Conservation (phyloP, 2,888 invertebrate species). For the Cristatella mucedo region DNA sequence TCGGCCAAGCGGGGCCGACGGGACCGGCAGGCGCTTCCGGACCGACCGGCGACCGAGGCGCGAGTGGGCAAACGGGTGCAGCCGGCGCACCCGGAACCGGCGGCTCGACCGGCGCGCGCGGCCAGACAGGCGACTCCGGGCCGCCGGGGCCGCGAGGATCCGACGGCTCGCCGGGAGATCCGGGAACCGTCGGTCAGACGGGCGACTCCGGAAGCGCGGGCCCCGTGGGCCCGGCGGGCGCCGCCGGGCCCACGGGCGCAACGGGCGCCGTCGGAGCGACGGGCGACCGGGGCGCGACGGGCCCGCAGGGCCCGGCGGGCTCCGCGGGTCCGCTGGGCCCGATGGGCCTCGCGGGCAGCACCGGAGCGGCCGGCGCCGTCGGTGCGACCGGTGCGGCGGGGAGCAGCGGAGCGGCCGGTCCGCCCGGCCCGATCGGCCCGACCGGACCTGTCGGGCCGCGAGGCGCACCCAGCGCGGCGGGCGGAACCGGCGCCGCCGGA, state of each 20-base stretch:
- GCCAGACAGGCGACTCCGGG: no score
- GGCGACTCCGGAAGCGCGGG: no score
- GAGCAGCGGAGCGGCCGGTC: background rate
- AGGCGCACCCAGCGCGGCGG: slow-evolving; percentile 7
- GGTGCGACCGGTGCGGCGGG: no score
- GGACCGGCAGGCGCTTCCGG: no score
- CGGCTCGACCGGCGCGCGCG: background rate
- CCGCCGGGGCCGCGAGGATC: slow-evolving; percentile 12
- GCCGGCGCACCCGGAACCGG: background rate
- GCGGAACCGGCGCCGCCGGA: slow-evolving; percentile 3
- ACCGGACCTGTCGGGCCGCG: slow-evolving; percentile 3
- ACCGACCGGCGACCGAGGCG: slow-evolving; percentile 7
- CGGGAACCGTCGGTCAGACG: background rate
- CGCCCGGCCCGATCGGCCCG: slow-evolving; percentile 8
- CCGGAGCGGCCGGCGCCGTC: background rate
- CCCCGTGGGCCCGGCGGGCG: slow-evolving; percentile 8
- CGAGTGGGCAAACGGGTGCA: slow-evolving; percentile 1
- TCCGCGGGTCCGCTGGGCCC: slow-evolving; percentile 2
- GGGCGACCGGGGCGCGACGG: background rate
- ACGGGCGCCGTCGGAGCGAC: slow-evolving; percentile 5
- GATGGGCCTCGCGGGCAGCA: background rate
- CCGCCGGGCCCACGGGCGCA: background rate
- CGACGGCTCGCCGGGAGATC: slow-evolving; percentile 6
- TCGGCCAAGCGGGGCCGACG: no score
- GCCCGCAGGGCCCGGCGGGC: no score